Evolutionary conservation across 2,113 vertebrate species (phyloP).

Genomic region (Orthonyx spaldingii): DNA sequence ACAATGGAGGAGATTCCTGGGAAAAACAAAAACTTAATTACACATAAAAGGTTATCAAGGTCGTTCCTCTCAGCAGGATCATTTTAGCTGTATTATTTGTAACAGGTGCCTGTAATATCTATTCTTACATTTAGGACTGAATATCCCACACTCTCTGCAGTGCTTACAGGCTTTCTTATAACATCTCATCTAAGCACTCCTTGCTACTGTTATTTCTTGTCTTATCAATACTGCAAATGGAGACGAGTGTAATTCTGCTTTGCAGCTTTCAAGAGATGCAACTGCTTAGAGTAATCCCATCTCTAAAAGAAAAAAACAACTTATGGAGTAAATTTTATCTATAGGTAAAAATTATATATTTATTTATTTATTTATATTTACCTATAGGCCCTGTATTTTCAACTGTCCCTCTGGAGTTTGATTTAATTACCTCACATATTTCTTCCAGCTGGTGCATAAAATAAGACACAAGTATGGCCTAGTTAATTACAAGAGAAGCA

Average conservation of each 20-base stretch:
- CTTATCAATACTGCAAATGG: not conserved
- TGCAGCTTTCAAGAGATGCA: not conserved
- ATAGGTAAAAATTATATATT: not conserved
- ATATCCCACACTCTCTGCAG: not conserved
- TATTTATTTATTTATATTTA: not conserved
- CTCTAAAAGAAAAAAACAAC: not conserved
- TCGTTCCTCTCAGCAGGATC: not conserved
- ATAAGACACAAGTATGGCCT: not conserved
- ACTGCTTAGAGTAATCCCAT: not conserved
- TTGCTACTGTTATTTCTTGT: not conserved
- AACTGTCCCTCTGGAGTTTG: not conserved
- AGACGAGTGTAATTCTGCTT: not conserved
- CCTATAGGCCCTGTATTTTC: not conserved
- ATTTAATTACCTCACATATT: not conserved
- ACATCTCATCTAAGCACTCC: not conserved
- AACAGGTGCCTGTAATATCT: not conserved
- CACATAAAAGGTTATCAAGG: not conserved
- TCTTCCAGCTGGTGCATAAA: not conserved
- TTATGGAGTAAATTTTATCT: not conserved
- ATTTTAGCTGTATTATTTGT: not conserved
- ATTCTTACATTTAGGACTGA: not conserved
- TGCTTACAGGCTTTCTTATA: not conserved
- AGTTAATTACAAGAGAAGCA: not conserved
- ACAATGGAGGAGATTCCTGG: not conserved
- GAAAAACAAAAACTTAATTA: slow-evolving; percentile 11